A percentile compares a stretch with the other conserved stretches of the same genome.
Evolutionary conservation across 23 tunicate genomes (phyloP).

Genomic region (Clavelina lepadiformis): DNA sequence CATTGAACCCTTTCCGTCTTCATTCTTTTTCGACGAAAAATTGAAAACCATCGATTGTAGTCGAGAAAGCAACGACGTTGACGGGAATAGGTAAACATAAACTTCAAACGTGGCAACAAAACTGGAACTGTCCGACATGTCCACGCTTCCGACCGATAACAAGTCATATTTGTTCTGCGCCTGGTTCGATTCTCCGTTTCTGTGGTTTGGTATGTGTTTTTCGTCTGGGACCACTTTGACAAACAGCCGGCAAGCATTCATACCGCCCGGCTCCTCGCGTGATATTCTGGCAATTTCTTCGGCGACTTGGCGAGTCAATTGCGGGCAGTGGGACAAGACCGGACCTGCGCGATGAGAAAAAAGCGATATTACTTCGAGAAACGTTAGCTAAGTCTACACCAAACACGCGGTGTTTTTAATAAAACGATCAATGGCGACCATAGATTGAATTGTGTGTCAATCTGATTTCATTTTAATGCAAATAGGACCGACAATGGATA

Average conservation of each 20-base stretch:
- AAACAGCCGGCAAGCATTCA: constrained; percentile 14
- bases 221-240: constrained; percentile 9
- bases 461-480: too few species aligned
- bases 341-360: constrained; percentile 5
- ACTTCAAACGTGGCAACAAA: constrained; percentile 31
- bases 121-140: constrained; percentile 11
- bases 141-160: constrained; percentile 12
- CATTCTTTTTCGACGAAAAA: constrained; percentile 2
- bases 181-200: too few species aligned
- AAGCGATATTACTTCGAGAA: background rate
- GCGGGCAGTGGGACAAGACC: constrained; percentile 25
- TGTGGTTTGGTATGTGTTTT: background rate
- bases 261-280: constrained; percentile 33
- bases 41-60: constrained; percentile 20
- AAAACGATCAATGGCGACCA: too few species aligned
- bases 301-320: constrained; percentile 10
- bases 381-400: background rate
- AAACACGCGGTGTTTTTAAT: background rate
- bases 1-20: background rate
- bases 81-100: constrained; percentile 33
- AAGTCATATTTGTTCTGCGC: background rate
- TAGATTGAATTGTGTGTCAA: too few species aligned
- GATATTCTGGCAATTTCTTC: constrained; percentile 31
- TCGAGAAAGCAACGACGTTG: constrained; percentile 13
- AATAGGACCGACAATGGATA: too few species aligned